Evolutionary conservation across 2,888 invertebrate genomes (phyloP).

Genomic region (Philhelius pedissequus): DNA sequence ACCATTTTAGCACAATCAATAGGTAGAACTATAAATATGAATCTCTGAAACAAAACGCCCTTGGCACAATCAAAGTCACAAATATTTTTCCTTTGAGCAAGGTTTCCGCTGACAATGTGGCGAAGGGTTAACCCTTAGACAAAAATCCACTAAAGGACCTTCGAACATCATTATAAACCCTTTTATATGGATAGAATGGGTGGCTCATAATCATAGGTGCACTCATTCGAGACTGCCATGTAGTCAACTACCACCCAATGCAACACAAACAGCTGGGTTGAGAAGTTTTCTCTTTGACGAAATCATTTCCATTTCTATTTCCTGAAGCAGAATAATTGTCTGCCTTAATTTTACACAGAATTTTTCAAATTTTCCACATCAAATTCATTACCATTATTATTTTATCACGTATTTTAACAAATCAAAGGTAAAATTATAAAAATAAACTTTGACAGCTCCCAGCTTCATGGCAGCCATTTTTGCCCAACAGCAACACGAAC

Average conservation of each 20-base stretch:
- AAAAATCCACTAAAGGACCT: neutral
- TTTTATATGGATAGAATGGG: neutral
- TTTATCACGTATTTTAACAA: neutral
- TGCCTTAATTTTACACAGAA: neutral
- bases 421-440: constrained; percentile 7
- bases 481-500: constrained; percentile 48
- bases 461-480: constrained; percentile 61
- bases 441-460: constrained; percentile 51
- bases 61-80: constrained; percentile 15
- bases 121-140: neutral
- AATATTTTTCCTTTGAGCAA: neutral
- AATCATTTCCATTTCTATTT: neutral
- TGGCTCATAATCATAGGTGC: neutral
- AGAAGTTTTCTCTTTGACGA: neutral
- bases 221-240: constrained; percentile 49
- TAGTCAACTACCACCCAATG: neutral
- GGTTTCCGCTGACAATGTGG: neutral
- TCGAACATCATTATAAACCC: neutral
- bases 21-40: neutral
- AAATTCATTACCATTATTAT: neutral
- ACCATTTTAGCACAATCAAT: neutral
- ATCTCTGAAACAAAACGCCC: constrained; percentile 18
- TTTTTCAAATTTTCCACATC: neutral
- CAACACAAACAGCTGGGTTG: constrained; percentile 29
- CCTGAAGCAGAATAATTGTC: too few species aligned